phyloP scores from a whole-genome alignment of 2,797 vertebrate genomes.

The Eutrigla gurnardus region DNA sequence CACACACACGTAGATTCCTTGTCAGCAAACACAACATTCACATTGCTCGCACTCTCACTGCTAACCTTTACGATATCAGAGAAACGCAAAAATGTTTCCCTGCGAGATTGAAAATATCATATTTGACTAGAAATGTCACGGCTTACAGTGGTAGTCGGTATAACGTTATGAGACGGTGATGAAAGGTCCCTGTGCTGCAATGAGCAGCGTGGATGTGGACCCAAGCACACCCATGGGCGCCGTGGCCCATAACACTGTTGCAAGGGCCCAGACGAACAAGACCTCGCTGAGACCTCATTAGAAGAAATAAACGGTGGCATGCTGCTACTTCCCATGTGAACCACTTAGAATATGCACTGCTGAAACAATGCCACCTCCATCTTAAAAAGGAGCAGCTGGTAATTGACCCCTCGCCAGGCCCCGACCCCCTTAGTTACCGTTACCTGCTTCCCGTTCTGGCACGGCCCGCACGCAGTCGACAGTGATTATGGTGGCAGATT shows the following conservation, averaged over 20 bases:
- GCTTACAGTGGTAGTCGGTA: constrained; percentile 26
- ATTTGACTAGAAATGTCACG: constrained; percentile 62
- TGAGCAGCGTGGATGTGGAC: constrained; percentile 49
- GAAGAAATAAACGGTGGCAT: constrained; percentile 18
- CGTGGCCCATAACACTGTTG: constrained; percentile 32
- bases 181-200: constrained; percentile 57
- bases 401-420: background rate
- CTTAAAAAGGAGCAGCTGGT: background rate
- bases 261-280: constrained; percentile 24
- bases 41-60: background rate
- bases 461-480: background rate
- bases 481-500: background rate
- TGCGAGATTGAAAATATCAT: constrained; percentile 34
- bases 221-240: constrained; percentile 39
- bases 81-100: constrained; percentile 12
- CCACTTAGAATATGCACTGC: background rate
- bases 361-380: background rate
- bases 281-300: constrained; percentile 25
- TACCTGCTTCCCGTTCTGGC: background rate
- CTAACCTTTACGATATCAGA: constrained; percentile 22
- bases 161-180: constrained; percentile 57
- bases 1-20: constrained; percentile 20
- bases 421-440: too few relatives aligned
- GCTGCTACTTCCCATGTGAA: constrained; percentile 4
- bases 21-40: constrained; percentile 27